phyloP scores from a whole-genome alignment of 1,140 invertebrate species.

The Musca domestica region DNA sequence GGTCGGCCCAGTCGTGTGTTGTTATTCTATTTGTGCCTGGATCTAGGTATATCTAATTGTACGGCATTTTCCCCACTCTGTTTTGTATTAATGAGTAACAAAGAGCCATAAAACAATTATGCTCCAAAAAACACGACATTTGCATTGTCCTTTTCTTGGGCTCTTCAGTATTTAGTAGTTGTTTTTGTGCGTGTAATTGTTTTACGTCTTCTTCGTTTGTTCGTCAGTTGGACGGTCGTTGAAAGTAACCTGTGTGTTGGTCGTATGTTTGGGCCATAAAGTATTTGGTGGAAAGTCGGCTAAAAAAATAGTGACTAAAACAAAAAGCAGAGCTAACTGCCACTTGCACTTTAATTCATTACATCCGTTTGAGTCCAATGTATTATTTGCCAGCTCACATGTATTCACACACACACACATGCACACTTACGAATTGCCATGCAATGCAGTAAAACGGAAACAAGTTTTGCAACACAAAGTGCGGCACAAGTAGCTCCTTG shows the following conservation, averaged over 20 bases:
- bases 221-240: too few relatives aligned
- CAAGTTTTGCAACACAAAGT: background rate
- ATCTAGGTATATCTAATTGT: slow-evolving; percentile 15
- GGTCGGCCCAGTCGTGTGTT: background rate
- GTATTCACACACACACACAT: background rate
- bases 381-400: background rate
- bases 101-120: slow-evolving; percentile 16
- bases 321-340: slow-evolving; percentile 12
- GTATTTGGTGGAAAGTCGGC: background rate
- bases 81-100: slow-evolving; percentile 15
- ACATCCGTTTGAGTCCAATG: slow-evolving; percentile 19
- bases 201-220: too few relatives aligned
- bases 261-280: background rate
- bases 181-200: too few relatives aligned
- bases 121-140: slow-evolving; percentile 22
- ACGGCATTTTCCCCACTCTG: background rate
- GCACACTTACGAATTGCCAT: background rate
- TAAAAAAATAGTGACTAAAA: background rate
- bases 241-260: too few relatives aligned
- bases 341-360: slow-evolving; percentile 22
- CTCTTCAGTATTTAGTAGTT: too few relatives aligned
- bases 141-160: slow-evolving; percentile 15
- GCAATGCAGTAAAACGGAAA: too few relatives aligned
- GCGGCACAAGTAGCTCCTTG: background rate
- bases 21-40: background rate